Evolutionary conservation across 1,140 invertebrate species (phyloP), one percentile per base, ranked within the genome.

Genomic region (Ips nitidus): DNA sequence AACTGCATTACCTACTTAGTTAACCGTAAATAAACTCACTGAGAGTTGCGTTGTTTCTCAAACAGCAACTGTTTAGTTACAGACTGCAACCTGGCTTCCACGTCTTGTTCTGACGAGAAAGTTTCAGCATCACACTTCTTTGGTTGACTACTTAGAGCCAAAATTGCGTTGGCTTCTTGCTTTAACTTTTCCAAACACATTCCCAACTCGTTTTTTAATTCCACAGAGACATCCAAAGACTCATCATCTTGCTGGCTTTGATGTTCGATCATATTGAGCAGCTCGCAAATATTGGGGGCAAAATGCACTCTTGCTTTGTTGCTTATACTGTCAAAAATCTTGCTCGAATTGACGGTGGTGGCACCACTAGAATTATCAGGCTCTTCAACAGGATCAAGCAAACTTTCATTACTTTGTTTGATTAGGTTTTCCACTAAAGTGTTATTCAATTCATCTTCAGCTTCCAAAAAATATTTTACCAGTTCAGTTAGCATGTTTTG

Each of bases 371-470:
- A 41, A 8, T 70, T 64, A 7, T 74, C 39, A 41, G 78, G 75
- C 4, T 74, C 74, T 52, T 78, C 75, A n/a, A 75, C 53, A 57
- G 75, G 67, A 43, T 71, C 74, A 42, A 73, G 5, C 6, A 59
- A 41, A 75, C 78, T 67, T 53, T 73, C 65, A 66, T 75, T 72
- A 77, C 77, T 72, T 73, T 81, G 76, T 40, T 83, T 86, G 8
- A 87, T 72, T 61, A 91, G 82, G 75, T 90, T 86, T 43, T 85
- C 86, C 0, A 91, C 85, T 22, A 92, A 78, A 1, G 88, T 90
- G 58, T 86, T 88, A 78, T 91, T 92, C 3, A 92, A 78, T 80
- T 91, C 91, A 75, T 91, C 89, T 80, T 93, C 91, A 65, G 90
- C 91, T 60, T 85, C 83, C 2, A 84, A 84, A 74, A 91, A 89